Conservation (phyloP, 2,888 invertebrate genomes). For the Panzeria rudis region DNA sequence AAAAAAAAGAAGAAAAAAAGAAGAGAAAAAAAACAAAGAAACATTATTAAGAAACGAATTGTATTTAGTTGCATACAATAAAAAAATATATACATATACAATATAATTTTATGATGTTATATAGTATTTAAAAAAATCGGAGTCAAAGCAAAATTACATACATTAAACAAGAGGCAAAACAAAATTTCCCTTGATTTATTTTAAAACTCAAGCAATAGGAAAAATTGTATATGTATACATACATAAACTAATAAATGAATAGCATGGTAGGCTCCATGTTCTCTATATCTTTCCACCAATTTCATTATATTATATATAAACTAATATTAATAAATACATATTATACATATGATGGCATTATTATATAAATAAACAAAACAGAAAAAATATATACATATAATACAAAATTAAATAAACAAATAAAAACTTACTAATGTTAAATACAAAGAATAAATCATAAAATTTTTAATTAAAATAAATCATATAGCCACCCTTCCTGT, state of each 20-base stretch:
- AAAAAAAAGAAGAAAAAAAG: conserved; percentile 24
- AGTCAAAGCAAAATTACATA: conserved; percentile 30
- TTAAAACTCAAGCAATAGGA: conserved; percentile 66
- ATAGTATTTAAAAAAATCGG: conserved; percentile 59
- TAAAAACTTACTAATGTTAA: conserved; percentile 72
- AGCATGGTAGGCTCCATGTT: conserved; percentile 57
- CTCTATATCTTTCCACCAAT: conserved; percentile 70
- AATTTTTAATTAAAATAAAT: conserved; percentile 42
- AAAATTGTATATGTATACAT: neutral
- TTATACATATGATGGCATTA: conserved; percentile 71
- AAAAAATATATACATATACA: conserved; percentile 40
- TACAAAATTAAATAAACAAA: conserved; percentile 64
- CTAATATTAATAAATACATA: conserved; percentile 63
- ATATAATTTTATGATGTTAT: conserved; percentile 67
- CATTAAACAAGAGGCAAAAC: conserved; percentile 25
- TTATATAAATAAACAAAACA: conserved; percentile 48
- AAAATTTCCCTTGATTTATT: conserved; percentile 31
- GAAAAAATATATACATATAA: conserved; percentile 36
- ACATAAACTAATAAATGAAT: conserved; percentile 17
- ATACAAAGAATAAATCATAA: conserved; percentile 43
- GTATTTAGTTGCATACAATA: conserved; percentile 67
- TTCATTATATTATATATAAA: conserved; percentile 62
- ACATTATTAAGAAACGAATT: conserved; percentile 63
- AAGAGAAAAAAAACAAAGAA: conserved; percentile 30
- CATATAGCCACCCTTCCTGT: neutral